Evolutionary conservation across 2,888 invertebrate species (phyloP).

Genomic region (Shargacucullia verbasci): DNA sequence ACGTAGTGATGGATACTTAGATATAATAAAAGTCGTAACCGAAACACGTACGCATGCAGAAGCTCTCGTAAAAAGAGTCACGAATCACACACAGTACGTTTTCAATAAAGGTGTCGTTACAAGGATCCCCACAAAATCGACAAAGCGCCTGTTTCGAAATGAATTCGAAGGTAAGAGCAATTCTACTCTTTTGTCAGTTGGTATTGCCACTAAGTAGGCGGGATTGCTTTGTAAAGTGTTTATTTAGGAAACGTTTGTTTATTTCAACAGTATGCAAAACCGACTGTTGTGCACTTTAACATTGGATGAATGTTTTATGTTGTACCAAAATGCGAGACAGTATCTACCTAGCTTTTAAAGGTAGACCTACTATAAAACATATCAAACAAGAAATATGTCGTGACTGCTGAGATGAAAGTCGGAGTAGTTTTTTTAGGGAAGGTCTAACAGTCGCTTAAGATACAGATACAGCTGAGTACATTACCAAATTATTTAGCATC

Average conservation of each 20-base stretch:
- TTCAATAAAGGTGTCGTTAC: constrained; percentile 81
- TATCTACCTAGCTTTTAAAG: too few relatives aligned
- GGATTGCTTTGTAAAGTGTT: constrained; percentile 73
- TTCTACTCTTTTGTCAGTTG: constrained; percentile 81
- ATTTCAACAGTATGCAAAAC: constrained; percentile 58
- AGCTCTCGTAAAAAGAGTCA: constrained; percentile 67
- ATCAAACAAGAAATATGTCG: too few relatives aligned
- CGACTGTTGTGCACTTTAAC: constrained; percentile 37
- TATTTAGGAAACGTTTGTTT: constrained; percentile 68
- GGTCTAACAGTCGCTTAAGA: too few relatives aligned
- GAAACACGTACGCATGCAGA: constrained; percentile 59
- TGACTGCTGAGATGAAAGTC: too few relatives aligned
- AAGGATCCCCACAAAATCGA: constrained; percentile 77
- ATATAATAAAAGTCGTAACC: constrained; percentile 59
- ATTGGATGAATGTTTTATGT: constrained; percentile 33
- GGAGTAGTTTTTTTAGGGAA: too few relatives aligned
- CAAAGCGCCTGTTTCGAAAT: constrained; percentile 83
- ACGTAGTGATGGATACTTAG: constrained; percentile 32
- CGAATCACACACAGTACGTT: constrained; percentile 73
- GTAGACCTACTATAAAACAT: too few relatives aligned
- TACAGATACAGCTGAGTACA: too few relatives aligned
- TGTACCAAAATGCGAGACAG: constrained; percentile 2
- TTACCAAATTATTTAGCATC: too few relatives aligned
- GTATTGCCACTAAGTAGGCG: constrained; percentile 81
- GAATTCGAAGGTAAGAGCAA: constrained; percentile 82